Evolutionary conservation across 2,113 vertebrate genomes (phyloP), one percentile per base, ranked within the genome.

Genomic region (Agapornis roseicollis): DNA sequence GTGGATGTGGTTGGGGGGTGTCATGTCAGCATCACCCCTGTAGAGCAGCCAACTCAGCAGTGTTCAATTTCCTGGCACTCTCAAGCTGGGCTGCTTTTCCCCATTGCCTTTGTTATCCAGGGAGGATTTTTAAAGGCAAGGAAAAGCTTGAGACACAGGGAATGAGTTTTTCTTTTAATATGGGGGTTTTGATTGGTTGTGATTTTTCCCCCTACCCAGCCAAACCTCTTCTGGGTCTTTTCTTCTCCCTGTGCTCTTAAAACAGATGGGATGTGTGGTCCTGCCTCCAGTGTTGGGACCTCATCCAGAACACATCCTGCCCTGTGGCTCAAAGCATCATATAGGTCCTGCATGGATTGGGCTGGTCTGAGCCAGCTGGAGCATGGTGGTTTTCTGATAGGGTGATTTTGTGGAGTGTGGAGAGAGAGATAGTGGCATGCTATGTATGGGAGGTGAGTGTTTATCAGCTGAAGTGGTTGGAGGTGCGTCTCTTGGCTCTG

Each of bases 401-500:
- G 13, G 3, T 10, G 42, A 60, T 27, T 63, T 64, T 79, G 33
- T 0, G 0, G 35, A 13, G 16, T 13, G 20, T 0, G 16, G 42
- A 23, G 58, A 39, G 58, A 39, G 44, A 41, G 56, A 2, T 0
- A 14, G 9, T 0, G 1, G 37, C 4, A 28, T 5, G 17, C 41
- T 1, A 1, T 2, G 10, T 3, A 7, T 0, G 16, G 69, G 35
- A 68, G 41, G 53, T 1, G 4, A 20, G 33, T 0, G 2, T 28
- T 22, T 17, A 11, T 55, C 47, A 35, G 22, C 33, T 2, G 1
- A 50, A 83, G 18, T 0, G 1, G 10, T 16, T 7, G 4, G 28
- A 35, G n/a, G 27, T 41, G 31, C 23, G 4, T 18, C 52, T 31
- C 60, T 42, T 0, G 2, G 7, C n/a, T 66, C 73, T 13, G 63